Percentiles rank a stretch among this genome's conserved stretches.
Evolutionary conservation across 2,888 invertebrate species (phyloP).

Genomic region (Ganaspis brasiliensis): DNA sequence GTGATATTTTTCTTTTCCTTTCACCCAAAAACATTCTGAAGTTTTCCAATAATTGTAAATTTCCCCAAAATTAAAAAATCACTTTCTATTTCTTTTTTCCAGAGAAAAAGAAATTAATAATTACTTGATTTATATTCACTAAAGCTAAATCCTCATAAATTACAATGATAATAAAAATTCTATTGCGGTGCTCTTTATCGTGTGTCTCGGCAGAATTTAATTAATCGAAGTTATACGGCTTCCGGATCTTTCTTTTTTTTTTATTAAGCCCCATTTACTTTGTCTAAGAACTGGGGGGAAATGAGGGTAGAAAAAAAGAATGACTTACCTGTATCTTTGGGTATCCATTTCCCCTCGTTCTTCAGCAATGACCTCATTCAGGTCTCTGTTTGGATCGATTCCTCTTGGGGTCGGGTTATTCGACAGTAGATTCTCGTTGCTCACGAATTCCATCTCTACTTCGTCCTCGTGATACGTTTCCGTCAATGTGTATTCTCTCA

Average conservation of each 20-base stretch:
- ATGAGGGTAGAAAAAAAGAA: conserved; percentile 45
- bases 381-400: conserved; percentile 86
- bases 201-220: not conserved
- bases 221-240: conserved; percentile 1
- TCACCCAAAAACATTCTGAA: too few species aligned
- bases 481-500: conserved; percentile 93
- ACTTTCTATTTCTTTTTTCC: too few species aligned
- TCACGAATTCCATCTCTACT: conserved; percentile 79
- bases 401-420: conserved; percentile 81
- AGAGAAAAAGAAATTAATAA: too few species aligned
- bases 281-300: conserved; percentile 25
- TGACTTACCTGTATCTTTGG: conserved; percentile 77
- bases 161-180: not conserved
- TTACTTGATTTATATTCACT: too few species aligned
- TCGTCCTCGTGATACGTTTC: conserved; percentile 94
- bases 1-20: too few species aligned
- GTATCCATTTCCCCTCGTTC: conserved; percentile 86
- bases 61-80: too few species aligned
- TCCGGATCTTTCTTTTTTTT: conserved; percentile 17
- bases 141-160: not conserved
- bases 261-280: conserved; percentile 29
- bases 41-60: too few species aligned
- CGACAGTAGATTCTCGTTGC: conserved; percentile 74
- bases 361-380: conserved; percentile 90
- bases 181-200: not conserved